Evolutionary conservation across 2,113 vertebrate genomes (phyloP), one percentile per base, ranked within the genome.

Genomic region (Cynocephalus volans): DNA sequence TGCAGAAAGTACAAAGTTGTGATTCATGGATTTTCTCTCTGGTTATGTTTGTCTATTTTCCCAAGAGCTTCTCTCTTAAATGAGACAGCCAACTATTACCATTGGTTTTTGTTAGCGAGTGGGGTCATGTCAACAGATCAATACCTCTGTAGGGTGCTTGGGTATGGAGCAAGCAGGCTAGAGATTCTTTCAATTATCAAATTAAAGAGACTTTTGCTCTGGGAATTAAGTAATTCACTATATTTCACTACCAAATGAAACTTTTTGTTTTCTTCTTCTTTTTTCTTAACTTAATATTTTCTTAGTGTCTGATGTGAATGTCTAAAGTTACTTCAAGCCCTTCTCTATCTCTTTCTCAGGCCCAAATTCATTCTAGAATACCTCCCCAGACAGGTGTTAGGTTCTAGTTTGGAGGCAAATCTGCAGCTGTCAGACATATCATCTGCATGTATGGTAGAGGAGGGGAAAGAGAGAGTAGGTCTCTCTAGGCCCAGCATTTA

Each of bases 301-400:
- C 73, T 87, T 50, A 41, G 18, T 69, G n/a, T 82, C 15, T 72
- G 50, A 65, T 52, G 1, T 83, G 52, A 91, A 93, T 31, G 19
- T 77, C 41, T 91, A n/a, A 31, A 96, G 48, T 60, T 45, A 60
- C 90, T 93, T 90, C 41, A 75, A 24, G 73, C 41, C 33, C 62
- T 87, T 80, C 33, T 92, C 67, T 62, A 50, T 77, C 33, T 95
- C 7, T 92, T 64, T 90, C 54, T 36, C 9, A 77, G 41, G 26
- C 31, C 14, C 73, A 83, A 28, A 69, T 19, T 93, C 13, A 50
- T 86, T 95, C 94, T 92, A 87, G 89, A 90, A 95, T 77, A 89
- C 17, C 54, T 89, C 79, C 28, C 36, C 18, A 96, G 41, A 82
- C 5, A 70, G 62, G 41, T 8, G 21, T 86, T 77, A 73, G 79